Conservation (phyloP, 2,113 vertebrate species). For the Petroica traversi region DNA sequence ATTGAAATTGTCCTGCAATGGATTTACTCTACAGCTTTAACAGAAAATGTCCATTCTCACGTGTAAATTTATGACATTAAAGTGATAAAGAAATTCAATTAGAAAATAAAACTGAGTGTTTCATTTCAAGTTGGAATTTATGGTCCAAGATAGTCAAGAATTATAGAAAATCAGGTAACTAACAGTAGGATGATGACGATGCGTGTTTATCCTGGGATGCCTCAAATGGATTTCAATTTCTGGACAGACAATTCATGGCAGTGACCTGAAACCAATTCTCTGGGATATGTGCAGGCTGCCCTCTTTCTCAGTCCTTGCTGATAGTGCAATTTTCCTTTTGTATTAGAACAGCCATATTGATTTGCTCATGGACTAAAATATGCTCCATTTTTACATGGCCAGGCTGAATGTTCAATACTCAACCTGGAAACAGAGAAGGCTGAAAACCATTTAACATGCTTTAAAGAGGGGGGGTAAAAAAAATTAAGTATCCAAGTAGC, state of each 20-base stretch:
- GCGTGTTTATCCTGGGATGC: not conserved
- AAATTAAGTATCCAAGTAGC: not conserved
- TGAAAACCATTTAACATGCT: not conserved
- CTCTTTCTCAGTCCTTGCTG: not conserved
- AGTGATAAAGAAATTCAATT: not conserved
- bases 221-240: not conserved
- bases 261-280: not conserved
- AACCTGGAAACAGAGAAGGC: not conserved
- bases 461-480: not conserved
- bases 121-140: not conserved
- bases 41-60: not conserved
- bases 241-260: not conserved
- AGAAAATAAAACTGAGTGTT: not conserved
- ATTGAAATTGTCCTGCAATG: not conserved
- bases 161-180: not conserved
- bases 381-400: not conserved
- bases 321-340: not conserved
- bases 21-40: not conserved
- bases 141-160: not conserved
- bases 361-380: not conserved
- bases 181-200: not conserved
- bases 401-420: not conserved
- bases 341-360: fast-evolving
- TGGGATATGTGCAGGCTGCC: not conserved
- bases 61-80: not conserved